A percentile compares a stretch with the other conserved stretches of the same genome.
Conservation (phyloP, 1,140 invertebrate genomes). For the Calliopsis andreniformis region DNA sequence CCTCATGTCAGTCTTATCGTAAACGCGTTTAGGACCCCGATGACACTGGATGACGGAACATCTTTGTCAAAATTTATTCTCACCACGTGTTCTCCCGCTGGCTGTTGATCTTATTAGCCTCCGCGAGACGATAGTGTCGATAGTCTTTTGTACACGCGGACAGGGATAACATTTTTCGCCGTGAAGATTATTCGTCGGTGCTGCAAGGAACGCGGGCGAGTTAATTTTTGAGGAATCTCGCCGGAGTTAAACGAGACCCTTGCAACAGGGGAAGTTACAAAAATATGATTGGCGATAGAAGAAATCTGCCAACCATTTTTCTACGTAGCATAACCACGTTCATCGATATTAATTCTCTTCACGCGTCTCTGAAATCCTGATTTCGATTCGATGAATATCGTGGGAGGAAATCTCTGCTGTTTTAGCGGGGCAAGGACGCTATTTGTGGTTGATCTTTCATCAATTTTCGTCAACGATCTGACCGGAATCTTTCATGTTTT, state of each 20-base stretch:
- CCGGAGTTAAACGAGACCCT: neutral
- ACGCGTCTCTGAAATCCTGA: neutral
- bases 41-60: conserved; percentile 59
- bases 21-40: conserved; percentile 61
- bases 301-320: too few relatives aligned
- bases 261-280: too few relatives aligned
- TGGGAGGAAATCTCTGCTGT: neutral
- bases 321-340: too few relatives aligned
- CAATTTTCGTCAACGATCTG: conserved; percentile 37
- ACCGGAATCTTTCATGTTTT: conserved; percentile 15
- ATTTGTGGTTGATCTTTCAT: conserved; percentile 27
- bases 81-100: conserved; percentile 46
- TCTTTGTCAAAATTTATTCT: conserved; percentile 64
- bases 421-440: neutral
- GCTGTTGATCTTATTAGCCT: conserved; percentile 48
- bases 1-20: conserved; percentile 56
- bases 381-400: conserved; percentile 7
- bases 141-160: conserved; percentile 53
- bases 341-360: conserved; percentile 9
- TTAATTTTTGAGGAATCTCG: neutral
- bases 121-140: conserved; percentile 48
- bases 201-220: neutral
- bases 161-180: conserved; percentile 16
- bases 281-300: too few relatives aligned
- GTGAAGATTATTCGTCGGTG: neutral